Evolutionary conservation across 1,140 invertebrate genomes (phyloP).

Genomic region (Trachymyrmex cornetzi): DNA sequence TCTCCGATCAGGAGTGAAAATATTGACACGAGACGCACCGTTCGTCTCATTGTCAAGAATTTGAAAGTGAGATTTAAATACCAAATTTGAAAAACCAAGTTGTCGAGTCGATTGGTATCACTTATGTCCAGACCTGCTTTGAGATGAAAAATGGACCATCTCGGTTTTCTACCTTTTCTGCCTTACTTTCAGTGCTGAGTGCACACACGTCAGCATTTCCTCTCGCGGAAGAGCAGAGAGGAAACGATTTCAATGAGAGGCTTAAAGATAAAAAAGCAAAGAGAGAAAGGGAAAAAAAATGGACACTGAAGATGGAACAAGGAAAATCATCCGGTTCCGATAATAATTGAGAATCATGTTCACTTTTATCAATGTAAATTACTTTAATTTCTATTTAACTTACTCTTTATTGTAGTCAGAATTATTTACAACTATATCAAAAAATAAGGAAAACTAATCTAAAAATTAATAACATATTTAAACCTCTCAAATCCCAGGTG

Average conservation of each 20-base stretch:
- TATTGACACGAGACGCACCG: not conserved
- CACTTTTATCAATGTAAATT: too few species aligned
- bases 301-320: not conserved
- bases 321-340: not conserved
- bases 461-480: too few species aligned
- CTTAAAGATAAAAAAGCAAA: slow-evolving; percentile 10
- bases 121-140: not conserved
- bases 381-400: too few species aligned
- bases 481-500: too few species aligned
- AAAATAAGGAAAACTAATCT: too few species aligned
- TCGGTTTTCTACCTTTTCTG: not conserved
- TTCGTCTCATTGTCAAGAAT: not conserved
- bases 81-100: slow-evolving; percentile 4
- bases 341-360: not conserved
- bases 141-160: not conserved
- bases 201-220: not conserved
- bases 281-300: not conserved
- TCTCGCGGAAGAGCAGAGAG: not conserved
- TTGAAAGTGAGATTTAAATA: not conserved
- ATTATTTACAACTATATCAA: too few species aligned
- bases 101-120: not conserved
- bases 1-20: slow-evolving; percentile 4
- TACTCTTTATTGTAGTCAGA: too few species aligned
- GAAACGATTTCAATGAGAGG: not conserved
- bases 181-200: not conserved